Evolutionary conservation across 2,797 vertebrate genomes (phyloP).

Genomic region (Macrochelys suwanniensis): DNA sequence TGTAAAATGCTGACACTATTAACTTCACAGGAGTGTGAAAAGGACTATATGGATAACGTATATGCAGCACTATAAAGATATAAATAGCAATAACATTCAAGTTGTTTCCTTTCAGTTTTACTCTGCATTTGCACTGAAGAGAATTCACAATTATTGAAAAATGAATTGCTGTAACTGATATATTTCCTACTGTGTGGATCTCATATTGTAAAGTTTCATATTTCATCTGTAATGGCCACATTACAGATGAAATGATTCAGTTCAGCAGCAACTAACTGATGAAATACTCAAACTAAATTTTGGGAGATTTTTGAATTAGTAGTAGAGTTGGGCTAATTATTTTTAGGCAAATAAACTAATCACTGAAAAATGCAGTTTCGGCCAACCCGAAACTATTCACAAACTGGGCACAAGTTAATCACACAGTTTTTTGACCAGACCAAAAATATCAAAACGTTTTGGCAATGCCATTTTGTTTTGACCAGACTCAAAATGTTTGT

Average conservation of each 20-base stretch:
- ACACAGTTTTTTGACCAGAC: neutral
- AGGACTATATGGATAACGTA: fast-evolving
- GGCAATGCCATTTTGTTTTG: neutral
- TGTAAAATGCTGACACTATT: fast-evolving
- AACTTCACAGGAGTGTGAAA: fast-evolving
- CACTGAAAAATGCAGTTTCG: neutral
- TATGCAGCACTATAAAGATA: neutral
- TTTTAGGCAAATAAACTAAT: neutral
- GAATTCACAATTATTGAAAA: fast-evolving
- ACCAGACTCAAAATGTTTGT: neutral
- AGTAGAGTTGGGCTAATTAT: neutral
- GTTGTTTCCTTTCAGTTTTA: fast-evolving
- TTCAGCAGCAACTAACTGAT: fast-evolving
- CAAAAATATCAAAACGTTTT: neutral
- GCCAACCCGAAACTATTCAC: neutral
- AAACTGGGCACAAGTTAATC: neutral
- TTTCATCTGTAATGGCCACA: fast-evolving
- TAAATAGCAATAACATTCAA: fast-evolving
- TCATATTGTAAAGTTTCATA: fast-evolving
- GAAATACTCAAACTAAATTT: neutral
- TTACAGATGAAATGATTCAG: fast-evolving
- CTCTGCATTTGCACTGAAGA: neutral
- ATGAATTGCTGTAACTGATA: neutral
- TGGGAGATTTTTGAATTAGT: neutral
- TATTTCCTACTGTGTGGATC: neutral